Evolutionary conservation across 2,113 vertebrate genomes (phyloP), one percentile per base, ranked within the genome.

Genomic region (Stigmatopora nigra): DNA sequence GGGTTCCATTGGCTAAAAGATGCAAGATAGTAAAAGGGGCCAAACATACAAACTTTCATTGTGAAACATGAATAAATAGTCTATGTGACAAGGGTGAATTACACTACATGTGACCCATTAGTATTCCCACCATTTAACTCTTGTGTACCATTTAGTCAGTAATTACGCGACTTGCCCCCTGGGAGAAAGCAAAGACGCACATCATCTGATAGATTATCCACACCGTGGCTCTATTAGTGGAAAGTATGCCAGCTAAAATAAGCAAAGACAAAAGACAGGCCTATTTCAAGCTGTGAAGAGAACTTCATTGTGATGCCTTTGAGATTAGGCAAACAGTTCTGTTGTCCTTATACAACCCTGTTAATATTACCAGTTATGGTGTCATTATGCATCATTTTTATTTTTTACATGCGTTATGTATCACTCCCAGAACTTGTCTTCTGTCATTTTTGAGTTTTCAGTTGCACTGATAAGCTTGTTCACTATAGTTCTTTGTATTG

Each of bases 141-240:
- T 51, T 83, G 76, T 85, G 75, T 84, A 78, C 81, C 80, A 79
- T 88, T 89, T 82, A 83, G 84, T 73, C 78, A 65, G 85, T 88
- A 89, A 89, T 90, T 87, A 88, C 79, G 78, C 69, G 75, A 85
- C 68, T 77, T 83, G 82, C 84, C 88, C 81, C 87, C 79, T 20
- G 55, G 70, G 89, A 87, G 84, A 82, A 89, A 87, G 85, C 76
- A 87, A 89, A 89, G 84, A 88, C 80, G 73, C 77, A 68, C 78
- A 85, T 86, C 83, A 89, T 89, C 88, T 85, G 89, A 89, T 90
- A 81, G 81, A 84, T 82, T 87, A 83, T 87, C 86, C 85, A 69
- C 80, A 70, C 79, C 61, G 79, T 73, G 78, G 84, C 79, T 88
- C 83, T 73, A 81, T 87, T 84, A 82, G 73, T 55, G 69, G 77